A percentile compares a stretch with the other conserved stretches of the same genome.
These are phyloP conservation scores for Agapornis canus DNA, from an alignment of 2,797 vertebrate genomes.

Conservation along the genomic window DNA sequence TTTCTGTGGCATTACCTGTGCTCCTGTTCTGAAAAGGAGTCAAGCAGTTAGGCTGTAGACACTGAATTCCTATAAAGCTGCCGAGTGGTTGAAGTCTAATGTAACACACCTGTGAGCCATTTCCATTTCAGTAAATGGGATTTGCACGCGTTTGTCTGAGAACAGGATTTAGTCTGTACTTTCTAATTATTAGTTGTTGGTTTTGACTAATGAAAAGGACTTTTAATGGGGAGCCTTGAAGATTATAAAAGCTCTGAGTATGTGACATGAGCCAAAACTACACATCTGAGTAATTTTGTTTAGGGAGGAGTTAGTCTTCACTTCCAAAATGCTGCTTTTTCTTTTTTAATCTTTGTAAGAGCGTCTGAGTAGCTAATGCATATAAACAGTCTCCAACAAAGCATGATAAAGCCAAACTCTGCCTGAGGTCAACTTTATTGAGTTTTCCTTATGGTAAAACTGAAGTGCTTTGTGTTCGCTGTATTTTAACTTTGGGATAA, in stretches of 20 bases:
- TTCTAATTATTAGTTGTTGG: slow-evolving; percentile 8
- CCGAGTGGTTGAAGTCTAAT: neutral
- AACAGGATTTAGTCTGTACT: neutral
- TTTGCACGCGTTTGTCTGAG: slow-evolving; percentile 49
- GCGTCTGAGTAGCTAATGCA: neutral
- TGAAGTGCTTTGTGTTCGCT: neutral
- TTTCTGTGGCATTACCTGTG: slow-evolving; percentile 7
- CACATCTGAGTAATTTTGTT: neutral
- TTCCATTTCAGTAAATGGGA: slow-evolving; percentile 13
- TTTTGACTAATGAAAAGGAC: neutral
- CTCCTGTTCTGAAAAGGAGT: neutral
- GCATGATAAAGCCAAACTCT: neutral
- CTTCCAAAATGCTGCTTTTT: neutral
- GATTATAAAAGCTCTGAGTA: neutral
- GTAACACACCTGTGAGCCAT: slow-evolving; percentile 10
- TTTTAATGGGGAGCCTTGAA: neutral
- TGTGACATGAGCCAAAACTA: neutral
- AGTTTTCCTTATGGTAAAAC: neutral
- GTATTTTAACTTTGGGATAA: neutral
- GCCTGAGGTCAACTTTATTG: neutral
- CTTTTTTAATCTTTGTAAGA: neutral
- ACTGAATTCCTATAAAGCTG: neutral
- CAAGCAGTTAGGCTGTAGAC: neutral
- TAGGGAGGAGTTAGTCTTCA: neutral
- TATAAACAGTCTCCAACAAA: neutral